phyloP scores from a whole-genome alignment of 2,888 invertebrate genomes.

The Tanypteryx hageni region DNA sequence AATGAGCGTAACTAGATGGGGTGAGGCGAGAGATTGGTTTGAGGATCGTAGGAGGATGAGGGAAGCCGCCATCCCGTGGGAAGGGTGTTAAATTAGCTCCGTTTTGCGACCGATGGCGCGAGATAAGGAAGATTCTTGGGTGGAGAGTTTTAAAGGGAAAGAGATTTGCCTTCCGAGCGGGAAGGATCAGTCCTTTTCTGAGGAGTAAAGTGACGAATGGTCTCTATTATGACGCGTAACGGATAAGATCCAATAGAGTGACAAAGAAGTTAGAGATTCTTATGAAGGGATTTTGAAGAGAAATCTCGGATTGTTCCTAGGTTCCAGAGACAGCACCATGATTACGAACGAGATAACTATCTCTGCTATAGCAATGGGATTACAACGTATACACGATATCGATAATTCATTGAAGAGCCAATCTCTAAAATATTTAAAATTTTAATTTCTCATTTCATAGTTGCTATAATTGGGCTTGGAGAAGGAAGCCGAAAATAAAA shows the following conservation, averaged over 20 bases:
- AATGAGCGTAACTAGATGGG: neutral
- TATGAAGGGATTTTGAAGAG: neutral
- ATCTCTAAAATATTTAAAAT: too few species aligned
- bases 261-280: slow-evolving; percentile 3
- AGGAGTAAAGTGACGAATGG: slow-evolving; percentile 31
- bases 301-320: neutral
- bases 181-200: neutral
- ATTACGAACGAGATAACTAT: too few species aligned
- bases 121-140: neutral
- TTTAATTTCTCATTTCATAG: too few species aligned
- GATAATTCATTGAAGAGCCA: too few species aligned
- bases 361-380: too few species aligned
- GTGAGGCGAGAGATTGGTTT: neutral
- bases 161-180: neutral
- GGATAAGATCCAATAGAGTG: slow-evolving; percentile 11
- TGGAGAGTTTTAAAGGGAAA: neutral
- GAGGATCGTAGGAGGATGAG: neutral
- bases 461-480: too few species aligned
- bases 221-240: slow-evolving; percentile 1
- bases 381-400: too few species aligned
- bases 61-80: neutral
- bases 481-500: too few species aligned
- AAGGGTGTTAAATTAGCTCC: slow-evolving; percentile 44
- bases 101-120: slow-evolving; percentile 47
- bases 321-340: too few species aligned